These are phyloP conservation scores for Neelides folsomi DNA, from an alignment of 2,888 invertebrate genomes.

Conservation along the genomic window DNA sequence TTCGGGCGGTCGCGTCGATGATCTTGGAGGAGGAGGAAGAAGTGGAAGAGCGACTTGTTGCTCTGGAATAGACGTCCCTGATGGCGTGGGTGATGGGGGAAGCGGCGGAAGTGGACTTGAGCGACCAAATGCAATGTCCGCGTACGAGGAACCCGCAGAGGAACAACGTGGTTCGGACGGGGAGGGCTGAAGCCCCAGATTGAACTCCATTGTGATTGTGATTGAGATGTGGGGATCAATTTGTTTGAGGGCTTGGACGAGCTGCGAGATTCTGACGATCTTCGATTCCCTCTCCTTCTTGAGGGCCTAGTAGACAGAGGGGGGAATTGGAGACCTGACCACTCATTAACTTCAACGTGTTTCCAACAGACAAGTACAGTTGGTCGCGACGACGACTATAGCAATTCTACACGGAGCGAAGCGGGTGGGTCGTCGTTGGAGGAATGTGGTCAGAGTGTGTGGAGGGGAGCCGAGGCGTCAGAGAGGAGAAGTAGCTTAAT, in stretches of 20 bases:
- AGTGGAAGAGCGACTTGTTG: constrained; percentile 10
- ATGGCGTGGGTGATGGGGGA: constrained; percentile 33
- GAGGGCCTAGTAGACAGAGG: constrained; percentile 12
- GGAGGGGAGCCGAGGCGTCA: constrained; percentile 50
- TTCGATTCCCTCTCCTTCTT: not conserved
- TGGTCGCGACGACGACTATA: too few relatives aligned
- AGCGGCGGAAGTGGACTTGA: constrained; percentile 40
- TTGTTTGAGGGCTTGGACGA: not conserved
- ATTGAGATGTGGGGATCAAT: not conserved
- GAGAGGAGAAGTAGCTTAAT: constrained; percentile 75
- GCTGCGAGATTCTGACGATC: not conserved
- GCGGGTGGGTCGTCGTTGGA: not conserved
- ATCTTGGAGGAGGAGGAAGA: constrained; percentile 7
- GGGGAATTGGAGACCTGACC: too few relatives aligned
- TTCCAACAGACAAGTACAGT: too few relatives aligned
- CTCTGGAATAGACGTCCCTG: constrained; percentile 3
- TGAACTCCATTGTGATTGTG: not conserved
- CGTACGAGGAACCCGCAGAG: constrained; percentile 39
- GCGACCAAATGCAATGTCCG: constrained; percentile 56
- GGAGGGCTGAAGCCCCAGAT: constrained; percentile 8
- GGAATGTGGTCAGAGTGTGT: not conserved
- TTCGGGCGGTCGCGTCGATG: not conserved
- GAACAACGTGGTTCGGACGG: too few relatives aligned
- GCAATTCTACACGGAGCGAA: too few relatives aligned
- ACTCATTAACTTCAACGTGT: too few relatives aligned